Evolutionary conservation across 1,140 invertebrate genomes (phyloP), one percentile per base, ranked within the genome.

Genomic region (Manduca sexta): DNA sequence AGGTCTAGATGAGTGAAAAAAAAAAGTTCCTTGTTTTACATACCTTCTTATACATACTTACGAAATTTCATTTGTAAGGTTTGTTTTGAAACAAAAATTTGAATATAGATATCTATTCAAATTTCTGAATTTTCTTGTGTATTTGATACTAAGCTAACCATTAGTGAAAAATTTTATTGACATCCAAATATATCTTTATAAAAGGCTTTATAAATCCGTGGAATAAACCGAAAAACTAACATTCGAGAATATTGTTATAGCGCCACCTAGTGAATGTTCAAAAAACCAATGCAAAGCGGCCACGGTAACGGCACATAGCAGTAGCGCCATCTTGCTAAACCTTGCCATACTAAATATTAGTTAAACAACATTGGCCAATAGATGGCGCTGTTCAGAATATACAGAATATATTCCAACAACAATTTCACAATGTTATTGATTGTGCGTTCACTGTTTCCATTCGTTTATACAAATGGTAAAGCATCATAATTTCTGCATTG

Each of bases 381-480:
- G 66, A 61, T 65, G 66, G 66, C 66, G 62, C 63, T 65, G 35
- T 59, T 41, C n/a, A n/a, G n/a, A n/a, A n/a, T n/a, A n/a, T n/a
- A n/a, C n/a, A n/a, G n/a, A n/a, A 30, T 3, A 14, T n/a, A 49
- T 15, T 17, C 4, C 11, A 26, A 31, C 35, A 38, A 33, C 34
- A 39, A 35, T 57, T 40, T 40, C 33, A 39, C 34, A 18, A 43
- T 56, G 49, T 56, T 56, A 52, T 57, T 61, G 54, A 53, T 52
- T 61, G 45, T 57, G 39, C 43, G 35, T 45, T 41, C 44, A 34
- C 37, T 53, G 50, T 42, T 53, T 45, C 42, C 49, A 34, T 56
- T 40, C 2, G 16, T 40, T 18, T 5, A 26, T 17, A 34, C 13
- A 40, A 40, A 40, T 18, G 13, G 17, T 18, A 18, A 18, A 40